Evolutionary conservation across 2,113 vertebrate genomes (phyloP).

Genomic region (Ariopsis seemanni): DNA sequence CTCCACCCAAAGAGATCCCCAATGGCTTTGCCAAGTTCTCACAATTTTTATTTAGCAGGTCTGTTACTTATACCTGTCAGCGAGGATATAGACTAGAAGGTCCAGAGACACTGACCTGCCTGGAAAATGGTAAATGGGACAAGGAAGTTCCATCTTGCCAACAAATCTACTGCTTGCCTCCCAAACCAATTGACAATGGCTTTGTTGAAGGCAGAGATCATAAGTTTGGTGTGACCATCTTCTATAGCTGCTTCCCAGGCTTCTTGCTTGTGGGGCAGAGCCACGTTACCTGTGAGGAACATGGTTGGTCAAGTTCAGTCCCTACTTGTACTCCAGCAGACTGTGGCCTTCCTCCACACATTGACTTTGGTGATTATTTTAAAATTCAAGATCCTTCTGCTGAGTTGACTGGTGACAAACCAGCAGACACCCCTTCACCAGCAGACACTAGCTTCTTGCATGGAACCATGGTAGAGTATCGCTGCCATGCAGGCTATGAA

Average conservation of each 20-base stretch:
- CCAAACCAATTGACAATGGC: conserved; percentile 88
- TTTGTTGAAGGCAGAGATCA: conserved; percentile 97
- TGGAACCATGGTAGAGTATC: conserved; percentile 80
- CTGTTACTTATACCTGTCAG: conserved; percentile 82
- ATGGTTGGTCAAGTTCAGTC: conserved; percentile 85
- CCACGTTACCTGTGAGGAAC: conserved; percentile 91
- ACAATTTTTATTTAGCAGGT: conserved; percentile 84
- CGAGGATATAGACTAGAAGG: conserved; percentile 88
- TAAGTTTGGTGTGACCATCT: conserved; percentile 92
- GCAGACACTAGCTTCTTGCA: conserved; percentile 79
- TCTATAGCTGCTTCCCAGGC: conserved; percentile 95
- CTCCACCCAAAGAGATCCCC: conserved; percentile 78
- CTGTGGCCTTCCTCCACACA: conserved; percentile 94
- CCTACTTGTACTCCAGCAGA: conserved; percentile 85
- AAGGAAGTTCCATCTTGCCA: conserved; percentile 76
- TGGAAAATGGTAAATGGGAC: conserved; percentile 86
- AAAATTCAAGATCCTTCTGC: conserved; percentile 61
- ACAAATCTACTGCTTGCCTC: conserved; percentile 84
- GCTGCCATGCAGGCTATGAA: conserved; percentile 85
- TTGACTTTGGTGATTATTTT: conserved; percentile 90
- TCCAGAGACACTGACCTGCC: conserved; percentile 77
- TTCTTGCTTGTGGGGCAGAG: conserved; percentile 88
- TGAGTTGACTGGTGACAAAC: conserved; percentile 13
- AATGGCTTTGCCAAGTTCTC: conserved; percentile 81
- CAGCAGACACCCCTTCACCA: conserved; percentile 27